Evolutionary conservation across 1,140 invertebrate genomes (phyloP).

Genomic region (Eupeodes corollae): DNA sequence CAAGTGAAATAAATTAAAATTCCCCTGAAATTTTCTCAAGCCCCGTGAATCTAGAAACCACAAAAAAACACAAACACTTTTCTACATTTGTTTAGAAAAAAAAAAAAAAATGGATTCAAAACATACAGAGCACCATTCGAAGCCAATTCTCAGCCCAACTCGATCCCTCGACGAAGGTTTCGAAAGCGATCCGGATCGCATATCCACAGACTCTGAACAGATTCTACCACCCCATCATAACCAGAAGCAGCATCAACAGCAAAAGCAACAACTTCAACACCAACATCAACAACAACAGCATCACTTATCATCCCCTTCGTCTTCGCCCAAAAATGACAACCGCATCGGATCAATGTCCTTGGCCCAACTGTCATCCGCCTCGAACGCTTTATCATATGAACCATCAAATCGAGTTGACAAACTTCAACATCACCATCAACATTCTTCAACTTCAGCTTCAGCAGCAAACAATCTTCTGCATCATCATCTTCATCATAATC

Average conservation of each 20-base stretch:
- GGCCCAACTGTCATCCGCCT: slow-evolving; percentile 31
- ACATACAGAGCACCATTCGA: slow-evolving; percentile 26
- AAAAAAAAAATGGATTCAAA: no score
- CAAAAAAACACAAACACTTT: no score
- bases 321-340: no score
- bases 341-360: slow-evolving; percentile 7
- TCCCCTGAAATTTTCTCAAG: no score
- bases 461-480: slow-evolving; percentile 1
- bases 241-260: slow-evolving; percentile 6
- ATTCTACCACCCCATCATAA: slow-evolving; percentile 16
- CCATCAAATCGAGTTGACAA: slow-evolving; percentile 8
- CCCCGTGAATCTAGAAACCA: no score
- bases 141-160: slow-evolving; percentile 37
- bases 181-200: slow-evolving; percentile 39
- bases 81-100: no score
- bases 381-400: slow-evolving; percentile 18
- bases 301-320: background rate
- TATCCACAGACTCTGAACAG: slow-evolving; percentile 37
- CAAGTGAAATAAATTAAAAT: no score
- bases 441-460: slow-evolving; percentile 11
- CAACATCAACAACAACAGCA: slow-evolving; percentile 8
- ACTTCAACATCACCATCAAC: slow-evolving; percentile 4
- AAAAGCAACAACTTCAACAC: background rate
- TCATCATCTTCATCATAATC: slow-evolving; percentile 14
- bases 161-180: slow-evolving; percentile 39